A percentile compares a stretch with the other conserved stretches of the same genome.
These are phyloP conservation scores for Maccullochella peelii DNA, from an alignment of 2,113 vertebrate species.

Conservation along the genomic window DNA sequence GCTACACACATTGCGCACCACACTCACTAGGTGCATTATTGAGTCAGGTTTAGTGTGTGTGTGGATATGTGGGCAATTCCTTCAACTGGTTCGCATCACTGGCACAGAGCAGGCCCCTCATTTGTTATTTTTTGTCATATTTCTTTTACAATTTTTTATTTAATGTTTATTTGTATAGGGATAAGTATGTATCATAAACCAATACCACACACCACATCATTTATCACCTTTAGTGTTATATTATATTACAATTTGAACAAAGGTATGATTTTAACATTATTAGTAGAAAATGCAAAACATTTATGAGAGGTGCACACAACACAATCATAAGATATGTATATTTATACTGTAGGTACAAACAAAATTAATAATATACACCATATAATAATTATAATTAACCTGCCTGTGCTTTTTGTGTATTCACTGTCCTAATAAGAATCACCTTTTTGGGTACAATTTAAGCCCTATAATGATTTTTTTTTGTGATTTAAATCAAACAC, in stretches of 20 bases:
- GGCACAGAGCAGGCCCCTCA: not conserved
- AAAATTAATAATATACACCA: not conserved
- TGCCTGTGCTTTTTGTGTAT: not conserved
- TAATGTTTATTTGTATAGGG: too few relatives aligned
- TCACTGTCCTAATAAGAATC: not conserved
- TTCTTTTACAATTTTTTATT: not conserved
- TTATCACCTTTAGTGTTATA: too few relatives aligned
- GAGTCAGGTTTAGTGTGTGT: constrained; percentile 49
- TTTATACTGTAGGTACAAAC: not conserved
- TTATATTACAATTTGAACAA: not conserved
- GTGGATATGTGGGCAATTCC: constrained; percentile 21
- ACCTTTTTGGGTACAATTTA: not conserved
- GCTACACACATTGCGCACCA: constrained; percentile 59
- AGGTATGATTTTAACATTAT: not conserved
- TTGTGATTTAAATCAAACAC: not conserved
- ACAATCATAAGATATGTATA: not conserved
- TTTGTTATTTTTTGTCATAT: not conserved
- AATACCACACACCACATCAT: too few relatives aligned
- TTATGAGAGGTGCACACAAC: not conserved
- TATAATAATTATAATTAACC: not conserved
- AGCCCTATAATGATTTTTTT: not conserved
- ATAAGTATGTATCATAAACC: too few relatives aligned
- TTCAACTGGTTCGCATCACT: constrained; percentile 4
- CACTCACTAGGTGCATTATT: constrained; percentile 71
- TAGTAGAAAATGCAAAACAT: not conserved